Percentiles rank a stretch among this genome's conserved stretches.
phyloP scores from a whole-genome alignment of 2,888 invertebrate genomes.

The Trachelus troglodyta region DNA sequence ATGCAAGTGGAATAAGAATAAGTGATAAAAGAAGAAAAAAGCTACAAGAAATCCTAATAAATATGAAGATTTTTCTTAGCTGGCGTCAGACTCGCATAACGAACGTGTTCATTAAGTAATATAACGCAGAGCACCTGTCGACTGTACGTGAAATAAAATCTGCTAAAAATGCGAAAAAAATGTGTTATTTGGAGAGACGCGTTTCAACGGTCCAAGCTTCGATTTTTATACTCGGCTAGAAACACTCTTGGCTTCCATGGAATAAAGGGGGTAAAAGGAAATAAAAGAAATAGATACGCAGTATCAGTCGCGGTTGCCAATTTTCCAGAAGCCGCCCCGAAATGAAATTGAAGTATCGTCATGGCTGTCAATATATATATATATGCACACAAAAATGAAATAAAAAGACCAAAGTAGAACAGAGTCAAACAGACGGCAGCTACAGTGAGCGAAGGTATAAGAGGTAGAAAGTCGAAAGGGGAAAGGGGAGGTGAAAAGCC shows the following conservation, averaged over 20 bases:
- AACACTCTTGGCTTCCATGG: not conserved
- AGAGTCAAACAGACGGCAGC: too few species aligned
- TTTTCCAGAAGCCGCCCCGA: not conserved
- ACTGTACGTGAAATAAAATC: not conserved
- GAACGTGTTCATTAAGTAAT: slow-evolving; percentile 16
- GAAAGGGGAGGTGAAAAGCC: not conserved
- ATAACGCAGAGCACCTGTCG: not conserved
- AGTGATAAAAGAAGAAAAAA: not conserved
- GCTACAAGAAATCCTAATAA: not conserved
- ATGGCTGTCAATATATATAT: not conserved
- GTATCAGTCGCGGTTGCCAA: not conserved
- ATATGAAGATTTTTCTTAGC: not conserved
- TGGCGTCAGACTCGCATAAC: not conserved
- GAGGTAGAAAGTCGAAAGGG: not conserved
- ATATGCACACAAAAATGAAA: too few species aligned
- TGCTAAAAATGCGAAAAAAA: not conserved
- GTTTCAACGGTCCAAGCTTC: not conserved
- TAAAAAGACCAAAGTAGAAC: too few species aligned
- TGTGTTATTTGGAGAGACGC: not conserved
- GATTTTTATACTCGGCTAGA: not conserved
- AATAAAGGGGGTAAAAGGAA: not conserved
- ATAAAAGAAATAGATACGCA: not conserved
- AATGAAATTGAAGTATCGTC: not conserved
- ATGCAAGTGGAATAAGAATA: not conserved
- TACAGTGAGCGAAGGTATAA: not conserved